phyloP scores from a whole-genome alignment of 1,140 invertebrate genomes.

The Aphis gossypii region DNA sequence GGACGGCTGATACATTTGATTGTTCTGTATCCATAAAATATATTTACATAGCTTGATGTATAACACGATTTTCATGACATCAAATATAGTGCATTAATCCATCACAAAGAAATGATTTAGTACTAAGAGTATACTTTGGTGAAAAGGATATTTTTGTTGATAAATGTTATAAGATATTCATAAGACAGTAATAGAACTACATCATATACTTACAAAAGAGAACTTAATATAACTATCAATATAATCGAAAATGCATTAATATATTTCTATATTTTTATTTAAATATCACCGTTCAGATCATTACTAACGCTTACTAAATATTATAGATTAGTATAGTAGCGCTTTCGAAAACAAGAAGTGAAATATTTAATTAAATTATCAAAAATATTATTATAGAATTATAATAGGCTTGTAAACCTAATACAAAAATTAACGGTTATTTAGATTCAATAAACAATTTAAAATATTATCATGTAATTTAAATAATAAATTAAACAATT shows the following conservation, averaged over 20 bases:
- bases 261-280: neutral
- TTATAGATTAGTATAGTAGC: neutral
- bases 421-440: neutral
- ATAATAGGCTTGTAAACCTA: neutral
- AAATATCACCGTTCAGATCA: neutral
- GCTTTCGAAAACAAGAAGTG: neutral
- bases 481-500: neutral
- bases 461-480: too few species aligned
- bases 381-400: neutral
- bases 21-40: neutral
- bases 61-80: neutral
- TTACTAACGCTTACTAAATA: neutral
- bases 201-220: neutral
- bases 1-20: neutral
- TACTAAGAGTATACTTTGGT: neutral
- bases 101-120: neutral
- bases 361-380: neutral
- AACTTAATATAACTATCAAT: neutral
- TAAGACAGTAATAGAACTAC: neutral
- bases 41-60: neutral
- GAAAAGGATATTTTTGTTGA: neutral
- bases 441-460: too few species aligned
- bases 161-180: neutral
- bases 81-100: neutral
- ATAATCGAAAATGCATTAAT: too few species aligned